Base-by-base conservation (phyloP, 2,888 invertebrate genomes). In the Masnerella sp. region DNA sequence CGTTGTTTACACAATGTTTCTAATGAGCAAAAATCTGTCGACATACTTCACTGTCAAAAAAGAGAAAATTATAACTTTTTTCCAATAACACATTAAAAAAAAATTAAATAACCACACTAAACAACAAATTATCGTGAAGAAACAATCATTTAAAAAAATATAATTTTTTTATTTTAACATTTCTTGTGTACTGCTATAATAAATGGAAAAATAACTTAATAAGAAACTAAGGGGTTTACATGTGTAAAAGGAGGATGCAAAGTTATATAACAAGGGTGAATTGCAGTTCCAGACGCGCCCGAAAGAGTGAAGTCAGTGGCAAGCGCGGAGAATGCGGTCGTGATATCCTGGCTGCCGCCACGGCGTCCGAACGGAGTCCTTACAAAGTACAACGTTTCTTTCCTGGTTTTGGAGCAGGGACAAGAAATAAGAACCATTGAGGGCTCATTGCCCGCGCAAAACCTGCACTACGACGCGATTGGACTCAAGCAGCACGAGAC, bases 301-400 rank as follows among this genome's bases (percentile, higher is more conserved):
- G 90, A 91, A 67, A 89, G 89, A 61, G 89, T 92, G 1, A 92
- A 92, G 80, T 90, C 91, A 0, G 88, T 91, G 12, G 89, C 90
- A 0, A 90, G 90, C 74, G 90, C 90, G 28, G 89, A 90, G 75
- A 89, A 89, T 42, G 89, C 90, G 8, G 90, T 92, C 14, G 88
- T 92, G 64, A 90, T 92, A 28, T 90, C 91, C 64, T 93, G 93
- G 93, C 84, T 90, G 71, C 90, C 91, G n/a, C 92, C 93, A 2
- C 83, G 89, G 14, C 88, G 90, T 9, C 90, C 90, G 0, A 92
- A 92, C 82, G 93, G 93, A 1, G 81, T 90, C 64, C 88, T 93
- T 7, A 90, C 89, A 15, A 90, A 90, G 77, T 93, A 91, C 82
- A 91, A 90, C 62, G 89, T 93, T 45, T 91, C 91, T 79, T 89